Evolutionary conservation across 2,797 vertebrate genomes (phyloP), one percentile per base, ranked within the genome.

Genomic region (Leuciscus waleckii): DNA sequence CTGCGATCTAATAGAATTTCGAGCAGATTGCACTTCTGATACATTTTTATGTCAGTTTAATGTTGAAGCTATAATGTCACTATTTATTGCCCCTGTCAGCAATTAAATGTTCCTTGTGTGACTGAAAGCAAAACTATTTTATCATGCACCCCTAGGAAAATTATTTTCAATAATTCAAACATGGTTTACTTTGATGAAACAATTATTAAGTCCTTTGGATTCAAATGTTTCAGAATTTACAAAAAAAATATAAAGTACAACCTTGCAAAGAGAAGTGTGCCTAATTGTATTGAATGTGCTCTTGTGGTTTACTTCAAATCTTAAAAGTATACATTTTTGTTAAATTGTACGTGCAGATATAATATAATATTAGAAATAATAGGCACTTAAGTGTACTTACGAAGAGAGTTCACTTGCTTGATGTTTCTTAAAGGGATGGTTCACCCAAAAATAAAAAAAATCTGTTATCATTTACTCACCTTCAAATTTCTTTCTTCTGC

Each of bases 21-120:
- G 10, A 41, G 26, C 51, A 29, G 6, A 71, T 71, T 82, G 68
- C 68, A 76, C 32, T 32, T 83, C 81, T 75, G 23, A 75, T 83
- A 51, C 58, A 75, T 49, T 75, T 83, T 65, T 67, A 67, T 35
- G 23, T 32, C 77, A 7, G 26, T 67, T 49, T 49, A 67, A 49
- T 79, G 54, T 43, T 43, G 51, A 43, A 5, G 46, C 46, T 49
- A 73, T 80, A 80, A 68, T 68, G 16, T 39, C 61, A 65, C 26
- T 67, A 65, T 80, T 80, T 49, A 67, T 70, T 32, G 46, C 79
- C 46, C 43, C 7, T 70, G 17, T 43, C 68, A 73, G 80, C 80
- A 73, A 71, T 80, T 67, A 65, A 41, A 76, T 76, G 26, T 11
- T 2, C 54, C 14, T 23, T 32, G 37, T 78, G 83, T 67, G 82